Conservation (phyloP, 2,797 vertebrate genomes). For the Spondyliosoma cantharus region DNA sequence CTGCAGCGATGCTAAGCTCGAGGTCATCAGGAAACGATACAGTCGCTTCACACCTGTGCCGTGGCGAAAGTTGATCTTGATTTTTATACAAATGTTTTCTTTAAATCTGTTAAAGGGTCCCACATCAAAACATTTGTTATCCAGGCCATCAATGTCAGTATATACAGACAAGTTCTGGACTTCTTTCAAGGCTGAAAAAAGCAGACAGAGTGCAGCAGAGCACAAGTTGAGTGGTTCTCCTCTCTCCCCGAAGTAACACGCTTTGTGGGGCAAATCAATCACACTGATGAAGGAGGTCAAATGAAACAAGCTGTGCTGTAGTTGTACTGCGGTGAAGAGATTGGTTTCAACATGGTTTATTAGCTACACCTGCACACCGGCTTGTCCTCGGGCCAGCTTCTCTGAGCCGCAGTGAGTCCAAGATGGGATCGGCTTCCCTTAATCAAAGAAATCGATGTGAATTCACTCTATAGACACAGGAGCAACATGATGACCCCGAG, state of each 20-base stretch:
- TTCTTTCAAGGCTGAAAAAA: background rate
- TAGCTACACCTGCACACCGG: conserved; percentile 25
- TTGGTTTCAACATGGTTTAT: conserved; percentile 41
- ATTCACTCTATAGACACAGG: background rate
- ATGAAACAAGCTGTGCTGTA: conserved; percentile 40
- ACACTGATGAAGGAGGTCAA: conserved; percentile 56
- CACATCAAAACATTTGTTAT: background rate
- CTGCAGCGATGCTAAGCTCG: too few relatives aligned
- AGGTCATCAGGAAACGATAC: too few relatives aligned
- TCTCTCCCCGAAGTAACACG: conserved; percentile 23
- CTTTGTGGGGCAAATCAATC: conserved; percentile 51
- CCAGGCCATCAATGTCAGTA: background rate
- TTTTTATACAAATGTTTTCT: too few relatives aligned
- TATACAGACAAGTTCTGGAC: background rate
- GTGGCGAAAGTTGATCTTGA: too few relatives aligned
- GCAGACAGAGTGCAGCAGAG: background rate
- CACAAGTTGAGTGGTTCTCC: conserved; percentile 17
- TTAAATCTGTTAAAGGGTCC: background rate
- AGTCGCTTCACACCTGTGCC: too few relatives aligned
- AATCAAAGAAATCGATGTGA: background rate
- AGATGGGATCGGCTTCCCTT: background rate
- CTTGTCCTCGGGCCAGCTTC: conserved; percentile 20
- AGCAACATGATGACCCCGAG: background rate
- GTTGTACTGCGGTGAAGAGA: conserved; percentile 24
- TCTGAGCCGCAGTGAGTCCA: background rate